Evolutionary conservation across 1,140 invertebrate genomes (phyloP).

Genomic region (Ceratoteleas bidentatus): DNA sequence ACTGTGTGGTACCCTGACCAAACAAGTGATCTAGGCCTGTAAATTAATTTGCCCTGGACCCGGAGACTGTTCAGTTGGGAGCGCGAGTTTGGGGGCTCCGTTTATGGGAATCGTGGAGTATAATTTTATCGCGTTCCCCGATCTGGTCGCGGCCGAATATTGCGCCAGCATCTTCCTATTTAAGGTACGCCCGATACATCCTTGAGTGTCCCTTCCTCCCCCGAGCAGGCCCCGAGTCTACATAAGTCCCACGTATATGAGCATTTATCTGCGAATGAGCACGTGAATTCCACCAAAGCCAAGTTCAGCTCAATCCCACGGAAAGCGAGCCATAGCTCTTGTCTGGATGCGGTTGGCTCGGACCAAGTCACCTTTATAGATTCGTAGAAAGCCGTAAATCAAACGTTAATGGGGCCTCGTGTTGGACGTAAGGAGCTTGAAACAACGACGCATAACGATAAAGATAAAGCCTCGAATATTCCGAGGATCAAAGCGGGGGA

Average conservation of each 20-base stretch:
- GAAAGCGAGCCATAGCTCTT: slow-evolving; percentile 60
- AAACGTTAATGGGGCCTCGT: slow-evolving; percentile 80
- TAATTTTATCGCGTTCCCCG: slow-evolving; percentile 79
- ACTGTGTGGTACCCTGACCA: too few relatives aligned
- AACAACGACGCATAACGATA: slow-evolving; percentile 81
- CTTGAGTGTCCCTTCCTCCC: slow-evolving; percentile 51
- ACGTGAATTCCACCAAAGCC: slow-evolving; percentile 61
- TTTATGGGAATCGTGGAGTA: slow-evolving; percentile 76
- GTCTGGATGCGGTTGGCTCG: slow-evolving; percentile 52
- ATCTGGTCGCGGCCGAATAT: slow-evolving; percentile 73
- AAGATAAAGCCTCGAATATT: slow-evolving; percentile 75
- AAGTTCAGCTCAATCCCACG: slow-evolving; percentile 64
- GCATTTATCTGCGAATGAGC: slow-evolving; percentile 65
- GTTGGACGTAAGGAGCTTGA: slow-evolving; percentile 79
- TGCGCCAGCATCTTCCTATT: slow-evolving; percentile 63
- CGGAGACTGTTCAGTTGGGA: slow-evolving; percentile 15
- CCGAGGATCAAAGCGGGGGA: slow-evolving; percentile 22
- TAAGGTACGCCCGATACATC: slow-evolving; percentile 56
- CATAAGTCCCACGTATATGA: slow-evolving; percentile 63
- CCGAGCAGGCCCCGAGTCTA: slow-evolving; percentile 32
- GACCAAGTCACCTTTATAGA: slow-evolving; percentile 78
- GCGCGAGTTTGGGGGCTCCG: slow-evolving; percentile 63
- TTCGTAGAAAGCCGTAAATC: slow-evolving; percentile 82
- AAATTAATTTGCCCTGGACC: slow-evolving; percentile 59
- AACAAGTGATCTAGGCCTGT: too few relatives aligned